Conservation (phyloP, 2,888 invertebrate species). For the Rugalucina vietnamica region DNA sequence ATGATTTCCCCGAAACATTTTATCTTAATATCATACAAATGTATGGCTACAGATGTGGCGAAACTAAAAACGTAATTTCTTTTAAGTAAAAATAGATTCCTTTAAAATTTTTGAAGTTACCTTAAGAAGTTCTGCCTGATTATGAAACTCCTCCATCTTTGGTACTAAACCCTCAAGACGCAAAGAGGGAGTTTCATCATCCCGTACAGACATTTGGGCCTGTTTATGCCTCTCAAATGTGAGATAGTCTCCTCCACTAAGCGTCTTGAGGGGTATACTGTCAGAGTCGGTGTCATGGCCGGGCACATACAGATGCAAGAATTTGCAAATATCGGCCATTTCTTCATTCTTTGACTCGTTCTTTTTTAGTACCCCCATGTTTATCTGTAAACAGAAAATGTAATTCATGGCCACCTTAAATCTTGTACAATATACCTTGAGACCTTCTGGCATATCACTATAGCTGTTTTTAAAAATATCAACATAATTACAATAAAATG, state of each 20-base stretch:
- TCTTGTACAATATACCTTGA: neutral
- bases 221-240: slow-evolving; percentile 30
- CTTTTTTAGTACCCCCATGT: slow-evolving; percentile 45
- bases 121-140: slow-evolving; percentile 36
- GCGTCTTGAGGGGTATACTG: slow-evolving; percentile 21
- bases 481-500: neutral
- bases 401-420: too few relatives aligned
- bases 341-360: slow-evolving; percentile 41
- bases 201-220: slow-evolving; percentile 22
- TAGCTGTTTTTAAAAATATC: neutral
- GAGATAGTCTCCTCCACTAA: too few relatives aligned
- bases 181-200: slow-evolving; percentile 34
- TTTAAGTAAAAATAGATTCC: too few relatives aligned
- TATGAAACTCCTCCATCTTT: slow-evolving; percentile 51
- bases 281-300: slow-evolving; percentile 22
- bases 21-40: too few relatives aligned
- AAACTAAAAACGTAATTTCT: too few relatives aligned
- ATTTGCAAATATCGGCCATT: slow-evolving; percentile 39
- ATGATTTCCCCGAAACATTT: too few relatives aligned
- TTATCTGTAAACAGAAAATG: too few relatives aligned
- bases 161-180: slow-evolving; percentile 38
- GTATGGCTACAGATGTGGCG: too few relatives aligned
- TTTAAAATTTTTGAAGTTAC: too few relatives aligned
- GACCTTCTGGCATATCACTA: too few relatives aligned
- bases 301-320: slow-evolving; percentile 43